These are phyloP conservation scores for Thunnus thynnus DNA, from an alignment of 2,113 vertebrate species.

Conservation along the genomic window DNA sequence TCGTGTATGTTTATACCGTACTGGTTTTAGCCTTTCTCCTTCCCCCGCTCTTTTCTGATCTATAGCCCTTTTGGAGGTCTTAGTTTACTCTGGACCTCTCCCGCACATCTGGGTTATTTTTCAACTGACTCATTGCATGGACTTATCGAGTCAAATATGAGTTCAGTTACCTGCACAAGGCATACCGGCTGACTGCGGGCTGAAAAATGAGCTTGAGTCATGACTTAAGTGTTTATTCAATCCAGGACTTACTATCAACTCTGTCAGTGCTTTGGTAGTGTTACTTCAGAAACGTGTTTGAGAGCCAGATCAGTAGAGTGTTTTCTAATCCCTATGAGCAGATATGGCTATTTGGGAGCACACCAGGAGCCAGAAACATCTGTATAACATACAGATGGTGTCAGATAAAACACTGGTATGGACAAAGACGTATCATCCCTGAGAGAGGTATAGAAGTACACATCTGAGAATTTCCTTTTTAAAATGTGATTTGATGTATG, in stretches of 20 bases:
- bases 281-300: slow-evolving; percentile 51
- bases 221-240: slow-evolving; percentile 69
- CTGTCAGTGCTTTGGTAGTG: slow-evolving; percentile 50
- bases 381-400: slow-evolving; percentile 58
- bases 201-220: slow-evolving; percentile 54
- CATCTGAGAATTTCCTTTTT: slow-evolving; percentile 23
- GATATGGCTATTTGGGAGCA: slow-evolving; percentile 48
- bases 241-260: slow-evolving; percentile 73
- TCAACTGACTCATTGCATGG: slow-evolving; percentile 37
- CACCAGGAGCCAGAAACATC: slow-evolving; percentile 57
- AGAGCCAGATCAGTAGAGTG: slow-evolving; percentile 52
- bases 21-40: slow-evolving; percentile 19
- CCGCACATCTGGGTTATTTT: slow-evolving; percentile 38
- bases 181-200: slow-evolving; percentile 35
- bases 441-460: slow-evolving; percentile 58
- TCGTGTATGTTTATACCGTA: slow-evolving; percentile 56
- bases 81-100: slow-evolving; percentile 58
- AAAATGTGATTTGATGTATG: slow-evolving; percentile 37
- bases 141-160: slow-evolving; percentile 59
- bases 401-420: slow-evolving; percentile 44
- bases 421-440: slow-evolving; percentile 57
- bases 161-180: slow-evolving; percentile 59
- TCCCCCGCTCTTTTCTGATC: slow-evolving; percentile 51
- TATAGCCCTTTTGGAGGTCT: slow-evolving; percentile 57
- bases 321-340: slow-evolving; percentile 62